Evolutionary conservation across 2,797 vertebrate genomes (phyloP).

Genomic region (Sebastes umbrosus): DNA sequence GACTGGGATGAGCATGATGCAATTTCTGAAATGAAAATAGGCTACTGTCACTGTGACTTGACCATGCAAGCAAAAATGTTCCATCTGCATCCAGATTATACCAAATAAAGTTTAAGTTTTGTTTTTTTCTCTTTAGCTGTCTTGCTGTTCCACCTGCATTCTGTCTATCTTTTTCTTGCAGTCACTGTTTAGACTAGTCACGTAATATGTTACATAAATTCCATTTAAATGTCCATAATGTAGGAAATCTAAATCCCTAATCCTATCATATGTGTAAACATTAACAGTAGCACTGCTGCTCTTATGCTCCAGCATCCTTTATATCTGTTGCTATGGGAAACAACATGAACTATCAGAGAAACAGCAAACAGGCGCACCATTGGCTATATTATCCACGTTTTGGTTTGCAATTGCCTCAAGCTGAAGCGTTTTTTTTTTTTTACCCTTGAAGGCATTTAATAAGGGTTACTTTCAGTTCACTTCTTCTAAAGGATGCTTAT

Average conservation of each 20-base stretch:
- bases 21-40: neutral
- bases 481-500: neutral
- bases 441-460: neutral
- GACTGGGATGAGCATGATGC: neutral
- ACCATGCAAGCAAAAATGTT: neutral
- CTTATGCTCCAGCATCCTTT: slow-evolving; percentile 6
- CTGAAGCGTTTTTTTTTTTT: neutral
- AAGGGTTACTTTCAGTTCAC: slow-evolving; percentile 6
- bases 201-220: neutral
- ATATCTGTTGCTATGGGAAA: slow-evolving; percentile 27
- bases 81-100: neutral
- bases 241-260: neutral
- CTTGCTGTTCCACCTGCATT: neutral
- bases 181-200: neutral
- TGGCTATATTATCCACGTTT: neutral
- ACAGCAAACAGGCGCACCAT: neutral
- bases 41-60: neutral
- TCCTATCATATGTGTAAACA: slow-evolving; percentile 15
- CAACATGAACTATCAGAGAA: slow-evolving; percentile 12
- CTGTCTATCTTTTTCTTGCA: neutral
- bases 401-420: neutral
- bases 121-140: neutral
- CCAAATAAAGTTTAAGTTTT: neutral
- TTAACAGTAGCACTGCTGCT: neutral
- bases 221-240: slow-evolving; percentile 10